A percentile compares a stretch with the other conserved stretches of the same genome.
Evolutionary conservation across 2,113 vertebrate species (phyloP).

Genomic region (Zeus faber): DNA sequence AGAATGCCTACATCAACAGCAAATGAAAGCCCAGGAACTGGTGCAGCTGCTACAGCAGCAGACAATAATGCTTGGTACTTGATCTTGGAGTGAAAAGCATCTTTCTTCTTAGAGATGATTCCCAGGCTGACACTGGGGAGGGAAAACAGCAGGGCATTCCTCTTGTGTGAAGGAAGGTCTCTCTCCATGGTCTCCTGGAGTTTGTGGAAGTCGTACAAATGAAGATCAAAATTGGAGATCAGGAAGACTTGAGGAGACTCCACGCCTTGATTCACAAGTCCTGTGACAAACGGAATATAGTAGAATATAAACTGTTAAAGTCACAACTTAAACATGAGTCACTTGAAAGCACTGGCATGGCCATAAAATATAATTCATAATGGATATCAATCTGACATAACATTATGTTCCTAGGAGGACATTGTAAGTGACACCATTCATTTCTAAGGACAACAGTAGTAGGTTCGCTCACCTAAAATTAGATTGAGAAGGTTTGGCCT

Average conservation of each 20-base stretch:
- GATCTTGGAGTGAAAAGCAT: constrained; percentile 54
- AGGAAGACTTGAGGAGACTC: constrained; percentile 43
- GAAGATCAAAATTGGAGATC: constrained; percentile 33
- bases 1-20: constrained; percentile 59
- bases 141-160: constrained; percentile 31
- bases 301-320: not conserved
- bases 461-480: too few species aligned
- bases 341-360: not conserved
- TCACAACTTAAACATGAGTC: not conserved
- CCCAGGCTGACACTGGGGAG: constrained; percentile 60
- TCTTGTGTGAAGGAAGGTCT: constrained; percentile 50
- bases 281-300: constrained; percentile 7
- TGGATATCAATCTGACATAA: not conserved
- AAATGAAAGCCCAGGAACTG: constrained; percentile 55
- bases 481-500: too few species aligned
- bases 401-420: not conserved
- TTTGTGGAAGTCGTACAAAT: constrained; percentile 37
- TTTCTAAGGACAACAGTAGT: too few species aligned
- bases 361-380: not conserved
- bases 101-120: constrained; percentile 64
- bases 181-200: constrained; percentile 43
- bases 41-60: constrained; percentile 49
- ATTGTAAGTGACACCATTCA: too few species aligned
- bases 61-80: constrained; percentile 63
- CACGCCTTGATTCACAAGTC: constrained; percentile 31